Evolutionary conservation across 1,140 invertebrate genomes (phyloP), one percentile per base, ranked within the genome.

Genomic region (Carcinoscorpius rotundicauda): DNA sequence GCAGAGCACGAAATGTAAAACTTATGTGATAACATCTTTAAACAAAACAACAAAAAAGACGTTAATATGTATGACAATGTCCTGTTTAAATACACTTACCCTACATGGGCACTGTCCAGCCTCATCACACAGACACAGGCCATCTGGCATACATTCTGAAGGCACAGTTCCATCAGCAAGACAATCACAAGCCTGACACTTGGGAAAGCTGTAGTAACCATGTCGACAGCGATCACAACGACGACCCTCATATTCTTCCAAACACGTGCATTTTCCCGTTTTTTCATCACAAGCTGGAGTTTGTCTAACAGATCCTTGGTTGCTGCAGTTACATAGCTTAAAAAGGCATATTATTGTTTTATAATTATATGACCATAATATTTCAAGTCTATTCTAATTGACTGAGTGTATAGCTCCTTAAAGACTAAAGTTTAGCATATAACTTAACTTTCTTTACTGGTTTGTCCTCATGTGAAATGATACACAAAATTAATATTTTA

Each of bases 181-280:
- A 75, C 93, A 97, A 60, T 84, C 82, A 75, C 93, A 97, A 6
- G 84, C 83, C 51, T 83, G 79, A 75, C 97, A 99, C 52, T 84
- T 82, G 0, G 94, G 93, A 78, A 91, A 96, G 6, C 91, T 91
- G 75, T 86, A 96, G 76, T 88, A 91, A 0, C 93, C 94, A 58
- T 82, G 79, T 56, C 73, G 68, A 74, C 97, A 99, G 11, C 77
- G 78, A 65, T 90, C 83, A 76, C 96, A 98, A 61, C 83, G 82
- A 4, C 82, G 76, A 0, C 91, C 91, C 11, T 83, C 81, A 77
- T 87, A 97, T 10, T 91, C 93, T 59, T 83, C 79, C 4, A 84
- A 81, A 76, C 94, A 98, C 6, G 78, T 76, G 75, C 94, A 98
- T 70, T 87, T 82, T 0, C 94, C 94, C 48, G 83, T 84, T 5